Conservation (phyloP, 2,113 vertebrate species). For the Xenus cinereus region DNA sequence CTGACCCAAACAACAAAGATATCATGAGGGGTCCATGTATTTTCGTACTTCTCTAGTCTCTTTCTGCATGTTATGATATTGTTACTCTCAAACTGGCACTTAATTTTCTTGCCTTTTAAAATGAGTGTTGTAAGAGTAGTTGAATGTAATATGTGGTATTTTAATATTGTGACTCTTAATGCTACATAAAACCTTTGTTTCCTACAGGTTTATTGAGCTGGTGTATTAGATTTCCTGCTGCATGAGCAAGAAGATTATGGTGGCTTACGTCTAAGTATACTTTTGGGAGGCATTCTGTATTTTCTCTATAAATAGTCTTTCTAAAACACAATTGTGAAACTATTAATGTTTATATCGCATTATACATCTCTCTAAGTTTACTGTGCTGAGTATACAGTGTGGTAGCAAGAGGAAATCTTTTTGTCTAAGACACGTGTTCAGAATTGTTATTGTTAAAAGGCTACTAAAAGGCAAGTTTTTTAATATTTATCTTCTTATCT, state of each 20-base stretch:
- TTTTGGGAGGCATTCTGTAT: conserved; percentile 89
- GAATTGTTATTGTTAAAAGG: conserved; percentile 60
- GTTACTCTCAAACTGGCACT: conserved; percentile 67
- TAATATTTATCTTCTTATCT: conserved; percentile 55
- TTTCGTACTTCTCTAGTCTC: background rate
- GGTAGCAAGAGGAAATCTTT: conserved; percentile 67
- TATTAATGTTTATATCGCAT: conserved; percentile 83
- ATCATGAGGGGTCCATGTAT: background rate
- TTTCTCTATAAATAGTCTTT: conserved; percentile 84
- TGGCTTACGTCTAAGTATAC: conserved; percentile 92
- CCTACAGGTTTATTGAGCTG: conserved; percentile 94
- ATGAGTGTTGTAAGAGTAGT: conserved; percentile 75
- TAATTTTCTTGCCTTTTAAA: conserved; percentile 75
- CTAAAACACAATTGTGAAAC: conserved; percentile 81
- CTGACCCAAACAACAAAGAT: background rate
- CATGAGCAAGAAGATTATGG: conserved; percentile 98
- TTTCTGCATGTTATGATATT: conserved; percentile 14
- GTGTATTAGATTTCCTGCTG: conserved; percentile 94
- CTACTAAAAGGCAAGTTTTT: conserved; percentile 42
- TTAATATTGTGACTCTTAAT: conserved; percentile 83
- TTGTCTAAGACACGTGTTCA: conserved; percentile 52
- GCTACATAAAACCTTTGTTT: conserved; percentile 86
- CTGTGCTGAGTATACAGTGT: conserved; percentile 51
- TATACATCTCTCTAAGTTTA: conserved; percentile 77
- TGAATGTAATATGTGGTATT: conserved; percentile 76